Evolutionary conservation across 2,797 vertebrate species (phyloP).

Genomic region (Cossypha polioptera): DNA sequence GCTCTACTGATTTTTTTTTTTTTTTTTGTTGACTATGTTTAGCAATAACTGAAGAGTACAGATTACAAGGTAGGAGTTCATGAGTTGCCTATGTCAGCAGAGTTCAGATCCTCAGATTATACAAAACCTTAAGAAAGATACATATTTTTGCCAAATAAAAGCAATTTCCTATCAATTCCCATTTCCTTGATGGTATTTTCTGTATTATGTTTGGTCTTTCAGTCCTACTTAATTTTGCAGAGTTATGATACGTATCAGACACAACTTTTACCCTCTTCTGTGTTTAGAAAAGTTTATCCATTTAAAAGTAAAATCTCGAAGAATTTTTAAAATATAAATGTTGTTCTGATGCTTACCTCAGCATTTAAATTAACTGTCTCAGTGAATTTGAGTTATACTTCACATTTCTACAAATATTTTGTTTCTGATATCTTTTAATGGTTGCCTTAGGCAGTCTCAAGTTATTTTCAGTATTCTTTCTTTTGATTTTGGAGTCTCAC

Average conservation of each 20-base stretch:
- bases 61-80: neutral
- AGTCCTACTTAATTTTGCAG: neutral
- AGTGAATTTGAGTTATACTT: neutral
- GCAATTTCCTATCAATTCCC: neutral
- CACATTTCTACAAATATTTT: neutral
- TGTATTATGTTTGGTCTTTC: neutral
- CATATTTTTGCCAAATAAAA: neutral
- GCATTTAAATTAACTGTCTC: neutral
- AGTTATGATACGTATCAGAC: neutral
- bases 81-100: accelerated
- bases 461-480: neutral
- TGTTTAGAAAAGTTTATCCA: neutral
- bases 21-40: neutral
- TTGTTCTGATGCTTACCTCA: neutral
- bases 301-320: neutral
- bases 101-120: neutral
- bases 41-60: neutral
- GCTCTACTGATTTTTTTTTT: neutral
- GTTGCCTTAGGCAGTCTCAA: neutral
- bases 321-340: neutral
- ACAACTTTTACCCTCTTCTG: neutral
- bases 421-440: neutral
- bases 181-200: neutral
- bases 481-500: neutral
- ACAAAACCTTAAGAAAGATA: neutral